Evolutionary conservation across 2,797 vertebrate genomes (phyloP), one percentile per base, ranked within the genome.

Genomic region (Margarornis squamiger): DNA sequence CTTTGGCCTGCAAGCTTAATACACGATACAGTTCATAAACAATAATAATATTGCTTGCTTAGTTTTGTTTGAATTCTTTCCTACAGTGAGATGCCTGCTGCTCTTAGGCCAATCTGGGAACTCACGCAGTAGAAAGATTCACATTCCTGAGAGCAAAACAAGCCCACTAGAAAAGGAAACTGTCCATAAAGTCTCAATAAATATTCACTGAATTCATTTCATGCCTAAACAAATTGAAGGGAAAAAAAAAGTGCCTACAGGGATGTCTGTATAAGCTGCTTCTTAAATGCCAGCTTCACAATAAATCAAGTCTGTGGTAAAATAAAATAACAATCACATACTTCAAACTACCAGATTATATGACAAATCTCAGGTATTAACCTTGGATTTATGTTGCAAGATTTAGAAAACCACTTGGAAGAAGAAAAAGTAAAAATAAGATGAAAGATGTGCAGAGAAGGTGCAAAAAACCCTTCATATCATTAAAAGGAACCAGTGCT

Each of bases 181-280:
- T 96, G 88, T 84, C 90, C 90, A 96, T 96, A 96, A 94, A 96
- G 92, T 93, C 88, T 93, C 94, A 95, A 97, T 97, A 96, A 97
- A 97, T 97, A 97, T 94, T 96, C 96, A 94, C 83, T 75, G 91
- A 94, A 95, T 96, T 96, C 77, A 97, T 97, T 96, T 97, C 91
- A 96, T 96, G 95, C 92, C 88, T 90, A 96, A 92, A 93, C 1
- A 41, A 96, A 94, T 97, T 93, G 92, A 83, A 89, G 77, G 24
- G 68, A 26, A 22, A 3, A 80, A 95, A 89, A 77, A 83, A 88
- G 39, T 90, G 96, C 94, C 95, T 85, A 67, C 49, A 95, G 96
- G 92, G 92, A 92, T 95, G 81, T 76, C 86, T 88, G 89, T 86
- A 74, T 85, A 94, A 96, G 70, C 89, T 88, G 83, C 75, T 95